Base-by-base conservation (phyloP, 2,888 invertebrate genomes). In the Sthenelais limicola region DNA sequence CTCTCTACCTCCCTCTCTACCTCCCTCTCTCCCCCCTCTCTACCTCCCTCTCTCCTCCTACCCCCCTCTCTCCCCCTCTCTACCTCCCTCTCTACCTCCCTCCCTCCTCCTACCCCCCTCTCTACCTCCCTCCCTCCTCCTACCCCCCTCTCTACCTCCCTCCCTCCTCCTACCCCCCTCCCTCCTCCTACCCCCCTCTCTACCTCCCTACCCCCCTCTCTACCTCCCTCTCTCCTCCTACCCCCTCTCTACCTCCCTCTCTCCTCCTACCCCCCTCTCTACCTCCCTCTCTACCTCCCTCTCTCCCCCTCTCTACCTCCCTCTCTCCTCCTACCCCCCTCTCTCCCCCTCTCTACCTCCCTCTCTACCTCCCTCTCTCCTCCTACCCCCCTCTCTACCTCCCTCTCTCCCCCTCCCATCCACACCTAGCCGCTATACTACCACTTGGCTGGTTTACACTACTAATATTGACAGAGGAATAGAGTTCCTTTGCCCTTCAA, bases 391-490 rank as follows among this genome's bases (percentile, higher is more conserved):
- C 18, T 32, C 33, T 32, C 52, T 52, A 18, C 32, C 21, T 52
- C 51, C 24, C 32, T 68, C 33, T 68, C 28, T 68, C 33, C 9
- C 54, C 30, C 28, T 32, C n/a, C n/a, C n/a, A n/a, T n/a, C n/a
- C n/a, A n/a, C n/a, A n/a, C n/a, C n/a, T n/a, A n/a, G n/a, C n/a
- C n/a, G n/a, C n/a, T n/a, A n/a, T n/a, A n/a, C n/a, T n/a, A n/a
- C n/a, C n/a, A n/a, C n/a, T n/a, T n/a, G n/a, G n/a, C n/a, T n/a
- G n/a, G n/a, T n/a, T n/a, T n/a, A n/a, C n/a, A n/a, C n/a, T n/a
- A n/a, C n/a, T n/a, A n/a, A n/a, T n/a, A n/a, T n/a, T n/a, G n/a
- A n/a, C n/a, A n/a, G n/a, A n/a, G n/a, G n/a, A n/a, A n/a, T n/a
- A n/a, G n/a, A n/a, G n/a, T n/a, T n/a, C n/a, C n/a, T n/a, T n/a